Evolutionary conservation across 2,888 invertebrate genomes (phyloP), one percentile per base, ranked within the genome.

Genomic region (Eristalis arbustorum): DNA sequence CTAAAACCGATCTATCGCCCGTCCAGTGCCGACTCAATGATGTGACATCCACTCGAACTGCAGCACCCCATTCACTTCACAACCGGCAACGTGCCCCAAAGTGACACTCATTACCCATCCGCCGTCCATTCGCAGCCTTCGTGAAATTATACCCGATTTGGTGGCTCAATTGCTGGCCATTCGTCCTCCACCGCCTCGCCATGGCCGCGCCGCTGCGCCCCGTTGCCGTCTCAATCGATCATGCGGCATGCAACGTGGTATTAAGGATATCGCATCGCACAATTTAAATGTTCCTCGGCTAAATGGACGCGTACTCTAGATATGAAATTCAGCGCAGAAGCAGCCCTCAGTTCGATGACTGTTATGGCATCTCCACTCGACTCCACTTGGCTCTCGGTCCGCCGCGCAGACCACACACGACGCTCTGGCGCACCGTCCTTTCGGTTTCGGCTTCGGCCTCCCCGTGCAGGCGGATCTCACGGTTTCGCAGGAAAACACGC

Each of bases 241-340:
- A 87, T 83, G 83, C 78, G 68, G 69, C 69, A 83, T 71, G 71
- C 67, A 82, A 72, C 72, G 42, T 68, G 31, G 37, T 63, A 25
- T 63, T 67, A 79, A 83, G 79, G 87, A 87, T 87, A 85, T 82
- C 85, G 69, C 85, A 77, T 85, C 87, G 69, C 82, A 87, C 69
- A 83, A 87, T 87, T 83, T 87, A 83, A 87, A 87, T 87, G 87
- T 83, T 87, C 72, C 18, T 31, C 67, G 62, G 75, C 68, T 79
- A 87, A 87, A 87, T 78, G 87, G 83, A 68, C 83, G 78, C 83
- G 74, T 87, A 87, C 87, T 83, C 82, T 34, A 83, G 83, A 87
- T 87, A 87, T 59, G 59, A 59, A 59, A 13, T 59, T 59, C 69
- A 40, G 71, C 71, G 71, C 82, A 87, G 82, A 78, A 87, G 87